phyloP scores from a whole-genome alignment of 2,113 vertebrate species.

The Cryptotis parvus region DNA sequence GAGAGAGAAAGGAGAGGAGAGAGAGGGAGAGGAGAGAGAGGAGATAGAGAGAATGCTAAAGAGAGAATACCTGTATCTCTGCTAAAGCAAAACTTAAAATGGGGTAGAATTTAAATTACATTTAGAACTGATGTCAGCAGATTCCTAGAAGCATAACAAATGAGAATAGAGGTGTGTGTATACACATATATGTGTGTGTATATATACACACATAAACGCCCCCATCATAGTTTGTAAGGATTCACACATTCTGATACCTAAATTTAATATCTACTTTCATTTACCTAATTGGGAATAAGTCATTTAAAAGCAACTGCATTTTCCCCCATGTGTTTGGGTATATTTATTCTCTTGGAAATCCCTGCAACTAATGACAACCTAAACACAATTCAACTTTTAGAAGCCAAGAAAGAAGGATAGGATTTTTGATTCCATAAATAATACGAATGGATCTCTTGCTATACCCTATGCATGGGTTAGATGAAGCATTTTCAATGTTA shows the following conservation, averaged over 20 bases:
- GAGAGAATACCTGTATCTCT: no score
- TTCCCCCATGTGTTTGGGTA: not conserved
- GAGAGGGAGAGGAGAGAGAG: no score
- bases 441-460: slow-evolving; percentile 14
- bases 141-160: not conserved
- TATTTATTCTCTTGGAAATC: slow-evolving; percentile 22
- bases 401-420: slow-evolving; percentile 39
- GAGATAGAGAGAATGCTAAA: no score
- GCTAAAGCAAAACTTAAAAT: slow-evolving; percentile 5
- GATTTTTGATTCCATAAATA: not conserved
- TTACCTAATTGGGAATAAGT: no score
- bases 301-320: not conserved
- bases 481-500: slow-evolving; percentile 43
- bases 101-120: not conserved
- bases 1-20: no score
- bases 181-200: not conserved
- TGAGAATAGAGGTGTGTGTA: not conserved
- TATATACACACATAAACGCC: not conserved
- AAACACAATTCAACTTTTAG: slow-evolving; percentile 24
- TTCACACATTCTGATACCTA: not conserved
- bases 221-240: not conserved
- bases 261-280: no score
- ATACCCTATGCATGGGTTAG: slow-evolving; percentile 29
- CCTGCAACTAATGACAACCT: slow-evolving; percentile 1
- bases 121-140: slow-evolving; percentile 17